Evolutionary conservation across 1,140 invertebrate genomes (phyloP), one percentile per base, ranked within the genome.

Genomic region (Orius laevigatus): DNA sequence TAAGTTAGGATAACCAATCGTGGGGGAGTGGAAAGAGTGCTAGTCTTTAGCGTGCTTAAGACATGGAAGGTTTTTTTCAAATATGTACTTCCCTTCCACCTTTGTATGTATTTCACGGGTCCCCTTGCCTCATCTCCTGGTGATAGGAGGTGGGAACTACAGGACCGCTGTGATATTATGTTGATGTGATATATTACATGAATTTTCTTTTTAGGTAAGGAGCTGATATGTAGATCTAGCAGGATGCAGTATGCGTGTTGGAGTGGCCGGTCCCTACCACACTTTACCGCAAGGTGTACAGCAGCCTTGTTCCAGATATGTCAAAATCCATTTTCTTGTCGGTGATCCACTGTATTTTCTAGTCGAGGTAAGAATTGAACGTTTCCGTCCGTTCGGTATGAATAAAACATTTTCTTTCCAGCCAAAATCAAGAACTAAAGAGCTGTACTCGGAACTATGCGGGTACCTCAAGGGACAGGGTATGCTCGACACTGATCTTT

Each of bases 381-480:
- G 8, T 8, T 34, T 34, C 33, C 8, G 8, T 34, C n/a, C 33
- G 8, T 8, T 8, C 33, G 8, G 33, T 34, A 34, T 8, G 16
- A 20, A 47, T 35, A 10, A 31, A 15, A 35, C n/a, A 5, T 15
- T 38, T 49, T 47, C 36, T 46, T 75, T 72, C 32, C 68, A 87
- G 81, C 75, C 78, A 55, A 88, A 87, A 70, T 79, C 79, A 53
- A 76, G 79, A 68, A 81, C 84, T 50, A 78, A 79, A 60, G 82
- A 89, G 65, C 73, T 89, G 43, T 84, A 85, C 60, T 72, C 76
- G 56, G 79, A 86, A 64, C 79, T 83, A 71, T 82, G 80, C 64
- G 68, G 74, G 52, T 76, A 85, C 64, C 76, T 87, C 56, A 70
- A 71, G 57, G 73, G 75, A 55, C 76, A 79, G 69, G 80, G 80